phyloP scores from a whole-genome alignment of 2,888 invertebrate species.

The Melinopterus prodromus region DNA sequence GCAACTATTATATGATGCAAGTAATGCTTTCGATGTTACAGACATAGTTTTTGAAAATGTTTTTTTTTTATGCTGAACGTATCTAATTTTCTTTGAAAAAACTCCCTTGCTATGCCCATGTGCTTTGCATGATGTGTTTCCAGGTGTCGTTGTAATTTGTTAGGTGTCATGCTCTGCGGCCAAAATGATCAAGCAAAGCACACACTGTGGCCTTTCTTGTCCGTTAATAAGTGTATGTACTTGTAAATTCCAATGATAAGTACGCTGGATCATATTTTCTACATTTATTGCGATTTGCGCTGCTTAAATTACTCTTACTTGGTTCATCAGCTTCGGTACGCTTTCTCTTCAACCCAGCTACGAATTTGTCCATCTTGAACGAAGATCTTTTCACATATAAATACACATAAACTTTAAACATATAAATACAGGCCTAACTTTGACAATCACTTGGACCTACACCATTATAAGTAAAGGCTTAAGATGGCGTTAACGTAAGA shows the following conservation, averaged over 20 bases:
- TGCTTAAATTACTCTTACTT: too few relatives aligned
- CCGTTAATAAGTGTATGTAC: slow-evolving; percentile 25
- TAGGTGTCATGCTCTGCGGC: too few relatives aligned
- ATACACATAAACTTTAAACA: too few relatives aligned
- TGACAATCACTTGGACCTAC: too few relatives aligned
- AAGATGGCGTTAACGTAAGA: too few relatives aligned
- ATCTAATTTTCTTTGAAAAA: slow-evolving; percentile 27
- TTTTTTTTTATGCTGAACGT: slow-evolving; percentile 24
- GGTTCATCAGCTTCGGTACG: too few relatives aligned
- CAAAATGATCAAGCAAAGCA: slow-evolving; percentile 16
- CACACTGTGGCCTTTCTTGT: slow-evolving; percentile 41
- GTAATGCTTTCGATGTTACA: not conserved
- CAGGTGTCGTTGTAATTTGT: too few relatives aligned
- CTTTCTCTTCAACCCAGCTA: too few relatives aligned
- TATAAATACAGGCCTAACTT: too few relatives aligned
- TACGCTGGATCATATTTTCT: slow-evolving; percentile 29
- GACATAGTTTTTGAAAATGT: slow-evolving; percentile 30
- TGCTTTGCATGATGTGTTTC: slow-evolving; percentile 20
- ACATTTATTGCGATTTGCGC: not conserved
- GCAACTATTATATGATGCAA: slow-evolving; percentile 22
- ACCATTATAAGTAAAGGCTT: too few relatives aligned
- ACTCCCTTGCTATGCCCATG: slow-evolving; percentile 22
- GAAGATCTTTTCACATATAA: too few relatives aligned
- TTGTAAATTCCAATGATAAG: slow-evolving; percentile 41
- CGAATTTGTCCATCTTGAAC: too few relatives aligned